Percentiles rank a stretch among this genome's conserved stretches.
Conservation (phyloP, 2,888 invertebrate genomes). For the Morpho achilles region DNA sequence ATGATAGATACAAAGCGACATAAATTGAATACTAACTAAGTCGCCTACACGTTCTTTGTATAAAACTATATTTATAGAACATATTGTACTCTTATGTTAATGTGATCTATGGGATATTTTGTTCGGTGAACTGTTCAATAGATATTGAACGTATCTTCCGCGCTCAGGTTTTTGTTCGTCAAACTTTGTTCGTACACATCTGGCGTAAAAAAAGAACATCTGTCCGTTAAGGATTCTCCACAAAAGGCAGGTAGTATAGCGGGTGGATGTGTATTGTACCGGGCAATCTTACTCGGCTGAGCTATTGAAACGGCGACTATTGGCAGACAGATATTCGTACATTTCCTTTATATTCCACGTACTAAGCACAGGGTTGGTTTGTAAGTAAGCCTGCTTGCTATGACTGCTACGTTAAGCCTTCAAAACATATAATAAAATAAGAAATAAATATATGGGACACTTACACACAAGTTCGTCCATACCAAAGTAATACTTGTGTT, state of each 20-base stretch:
- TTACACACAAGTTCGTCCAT: too few relatives aligned
- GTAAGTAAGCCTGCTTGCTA: too few relatives aligned
- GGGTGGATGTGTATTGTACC: constrained; percentile 30
- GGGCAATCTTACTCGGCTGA: constrained; percentile 30
- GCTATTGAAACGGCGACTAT: constrained; percentile 28
- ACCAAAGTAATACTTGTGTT: too few relatives aligned
- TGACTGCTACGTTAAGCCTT: too few relatives aligned
- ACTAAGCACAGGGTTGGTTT: too few relatives aligned
- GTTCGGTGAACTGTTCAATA: constrained; percentile 28
- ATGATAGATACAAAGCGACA: too few relatives aligned
- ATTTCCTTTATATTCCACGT: too few relatives aligned
- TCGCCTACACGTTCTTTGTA: too few relatives aligned
- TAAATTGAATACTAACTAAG: too few relatives aligned
- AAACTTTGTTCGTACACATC: constrained; percentile 35
- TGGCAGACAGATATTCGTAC: background rate
- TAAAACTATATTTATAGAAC: too few relatives aligned
- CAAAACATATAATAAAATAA: too few relatives aligned
- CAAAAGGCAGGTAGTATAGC: constrained; percentile 43
- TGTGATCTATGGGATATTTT: constrained; percentile 9
- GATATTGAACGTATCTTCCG: constrained; percentile 29
- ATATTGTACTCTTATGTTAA: background rate
- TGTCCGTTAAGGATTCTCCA: constrained; percentile 37
- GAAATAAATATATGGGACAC: too few relatives aligned
- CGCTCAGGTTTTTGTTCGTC: constrained; percentile 26
- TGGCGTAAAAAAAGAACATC: constrained; percentile 38